Evolutionary conservation across 2,797 vertebrate species (phyloP).

Genomic region (Bradypodion pumilum): DNA sequence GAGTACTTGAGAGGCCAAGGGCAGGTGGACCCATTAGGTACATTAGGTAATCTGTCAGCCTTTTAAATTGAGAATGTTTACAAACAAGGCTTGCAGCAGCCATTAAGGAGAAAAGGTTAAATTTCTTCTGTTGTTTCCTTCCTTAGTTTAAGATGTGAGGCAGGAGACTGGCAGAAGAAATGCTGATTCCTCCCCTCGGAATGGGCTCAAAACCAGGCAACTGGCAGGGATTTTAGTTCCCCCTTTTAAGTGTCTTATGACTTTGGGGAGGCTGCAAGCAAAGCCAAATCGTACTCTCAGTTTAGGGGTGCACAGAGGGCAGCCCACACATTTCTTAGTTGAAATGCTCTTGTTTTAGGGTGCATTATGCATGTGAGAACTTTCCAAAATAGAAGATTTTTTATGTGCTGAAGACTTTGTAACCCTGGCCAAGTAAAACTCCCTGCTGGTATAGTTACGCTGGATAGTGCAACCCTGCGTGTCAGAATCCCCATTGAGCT

Average conservation of each 20-base stretch:
- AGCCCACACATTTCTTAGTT: neutral
- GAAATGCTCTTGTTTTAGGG: neutral
- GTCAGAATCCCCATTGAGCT: too few species aligned
- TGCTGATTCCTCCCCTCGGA: neutral
- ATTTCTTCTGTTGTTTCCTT: neutral
- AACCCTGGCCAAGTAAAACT: too few species aligned
- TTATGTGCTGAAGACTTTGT: neutral
- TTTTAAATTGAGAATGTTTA: neutral
- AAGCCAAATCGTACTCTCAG: fast-evolving
- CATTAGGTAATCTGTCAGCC: neutral
- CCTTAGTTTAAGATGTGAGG: fast-evolving
- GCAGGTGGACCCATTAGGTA: neutral
- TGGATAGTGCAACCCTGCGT: too few species aligned
- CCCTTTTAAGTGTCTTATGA: too few species aligned
- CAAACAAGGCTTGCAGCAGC: neutral
- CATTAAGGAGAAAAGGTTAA: neutral
- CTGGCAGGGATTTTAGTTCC: neutral
- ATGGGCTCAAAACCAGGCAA: neutral
- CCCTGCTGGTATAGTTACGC: too few species aligned
- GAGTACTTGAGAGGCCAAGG: neutral
- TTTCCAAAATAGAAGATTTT: neutral
- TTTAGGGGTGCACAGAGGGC: neutral
- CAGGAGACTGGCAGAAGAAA: neutral
- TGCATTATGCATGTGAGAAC: too few species aligned
- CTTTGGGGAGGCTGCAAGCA: neutral